Conservation (phyloP, 2,888 invertebrate species). For the Steinernema hermaphroditum region DNA sequence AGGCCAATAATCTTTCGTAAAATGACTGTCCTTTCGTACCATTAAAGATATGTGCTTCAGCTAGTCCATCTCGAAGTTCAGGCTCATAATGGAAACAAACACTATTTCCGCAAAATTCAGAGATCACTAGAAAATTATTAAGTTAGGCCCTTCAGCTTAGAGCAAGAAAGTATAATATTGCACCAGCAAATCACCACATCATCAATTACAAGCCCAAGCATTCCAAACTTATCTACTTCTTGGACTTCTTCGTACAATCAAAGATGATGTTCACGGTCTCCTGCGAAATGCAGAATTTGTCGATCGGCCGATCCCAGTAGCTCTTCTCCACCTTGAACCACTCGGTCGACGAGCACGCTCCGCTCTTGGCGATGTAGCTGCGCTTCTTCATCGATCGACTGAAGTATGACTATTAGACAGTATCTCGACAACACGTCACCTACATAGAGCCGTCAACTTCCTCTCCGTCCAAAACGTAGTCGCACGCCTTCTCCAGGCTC, state of each 20-base stretch:
- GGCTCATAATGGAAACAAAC: no score
- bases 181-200: no score
- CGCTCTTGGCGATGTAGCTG: neutral
- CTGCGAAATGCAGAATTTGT: neutral
- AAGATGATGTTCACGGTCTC: neutral
- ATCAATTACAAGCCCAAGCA: no score
- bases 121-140: no score
- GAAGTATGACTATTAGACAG: neutral
- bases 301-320: neutral
- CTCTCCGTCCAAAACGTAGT: neutral
- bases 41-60: no score
- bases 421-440: neutral
- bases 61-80: no score
- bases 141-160: no score
- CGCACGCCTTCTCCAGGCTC: neutral
- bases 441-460: neutral
- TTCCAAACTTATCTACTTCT: no score
- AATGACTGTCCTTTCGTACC: no score
- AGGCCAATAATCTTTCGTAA: no score
- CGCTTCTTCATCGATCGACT: neutral
- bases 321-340: neutral
- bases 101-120: no score
- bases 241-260: neutral
- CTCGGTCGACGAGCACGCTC: neutral
- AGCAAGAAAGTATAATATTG: no score